Base-by-base conservation (phyloP, 2,888 invertebrate species). In the Melanophora roralis region DNA sequence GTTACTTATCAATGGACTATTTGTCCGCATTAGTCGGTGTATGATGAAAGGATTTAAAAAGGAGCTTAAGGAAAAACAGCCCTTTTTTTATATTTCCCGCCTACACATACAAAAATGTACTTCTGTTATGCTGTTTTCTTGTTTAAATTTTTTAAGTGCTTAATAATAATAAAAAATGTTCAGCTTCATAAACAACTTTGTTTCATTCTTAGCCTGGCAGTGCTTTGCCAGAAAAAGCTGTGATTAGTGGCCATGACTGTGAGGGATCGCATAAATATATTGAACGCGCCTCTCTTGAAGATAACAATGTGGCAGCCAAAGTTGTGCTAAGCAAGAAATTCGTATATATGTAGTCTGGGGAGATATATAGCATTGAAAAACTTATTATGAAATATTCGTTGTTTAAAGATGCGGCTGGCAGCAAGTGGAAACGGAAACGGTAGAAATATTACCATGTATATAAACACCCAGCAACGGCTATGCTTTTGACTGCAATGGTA, bases 251-350 rank as follows among this genome's bases (percentile, higher is more conserved):
- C 11, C 88, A 89, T 59, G 90, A 90, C 78, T 82, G 85, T 43
- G 89, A 90, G 74, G 85, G 89, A 14, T 59, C 87, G 3, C 87
- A 88, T 38, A 89, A 90, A 43, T 90, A 89, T 78, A 89, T 90
- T 19, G 90, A 90, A 0, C 89, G 90, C 8, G 90, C 92, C 11
- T 90, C 86, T 80, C 92, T 93, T 83, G 91, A 91, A 62, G 93
- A 93, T n/a, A 93, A 93, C 82, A 91, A 91, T 86, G 82, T 93
- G 14, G 93, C 93, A 3, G 93, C 93, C 0, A 93, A 93, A 89
- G 91, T 93, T 0, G 91, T 93, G 21, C 89, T 89, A 8, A 89
- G 86, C 83, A 89, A 89, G 76, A 84, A 85, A 12, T 84, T 83
- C 16, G 89, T 88, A n/a, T n/a, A 2, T 89, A 89, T 59, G 84